Conservation (phyloP, 2,888 invertebrate species). For the Melangyna quadrimaculata region DNA sequence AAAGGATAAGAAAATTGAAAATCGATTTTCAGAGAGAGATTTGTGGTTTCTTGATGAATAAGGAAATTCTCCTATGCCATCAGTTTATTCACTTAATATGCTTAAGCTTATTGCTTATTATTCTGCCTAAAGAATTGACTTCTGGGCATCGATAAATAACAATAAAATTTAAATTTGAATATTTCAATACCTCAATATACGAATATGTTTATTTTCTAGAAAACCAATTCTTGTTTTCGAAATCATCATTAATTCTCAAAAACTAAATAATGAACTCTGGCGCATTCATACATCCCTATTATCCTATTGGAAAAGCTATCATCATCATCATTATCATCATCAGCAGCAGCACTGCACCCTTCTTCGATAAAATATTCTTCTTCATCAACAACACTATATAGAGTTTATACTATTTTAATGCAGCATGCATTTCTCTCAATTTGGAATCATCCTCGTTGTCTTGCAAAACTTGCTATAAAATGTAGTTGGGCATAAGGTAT, state of each 20-base stretch:
- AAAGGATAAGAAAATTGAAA: background rate
- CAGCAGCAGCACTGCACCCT: too few relatives aligned
- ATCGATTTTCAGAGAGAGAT: background rate
- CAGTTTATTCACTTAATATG: background rate
- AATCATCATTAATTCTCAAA: conserved; percentile 5
- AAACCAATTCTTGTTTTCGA: background rate
- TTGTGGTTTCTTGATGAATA: background rate
- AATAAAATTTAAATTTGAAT: background rate
- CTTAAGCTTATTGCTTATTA: background rate
- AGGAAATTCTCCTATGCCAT: background rate
- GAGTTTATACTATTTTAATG: conserved; percentile 15
- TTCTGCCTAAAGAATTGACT: background rate
- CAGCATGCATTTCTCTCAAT: conserved; percentile 14
- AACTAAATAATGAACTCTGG: conserved; percentile 1
- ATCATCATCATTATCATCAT: too few relatives aligned
- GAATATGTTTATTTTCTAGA: too few relatives aligned
- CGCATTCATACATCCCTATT: background rate
- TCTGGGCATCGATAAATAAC: conserved; percentile 9
- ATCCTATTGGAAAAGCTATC: background rate
- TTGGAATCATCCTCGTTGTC: conserved; percentile 1
- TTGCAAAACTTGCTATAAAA: background rate
- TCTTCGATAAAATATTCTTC: conserved; percentile 35
- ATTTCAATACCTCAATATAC: background rate
- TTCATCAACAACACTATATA: conserved; percentile 36
- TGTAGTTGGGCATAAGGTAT: background rate